A percentile compares a stretch with the other conserved stretches of the same genome.
phyloP scores from a whole-genome alignment of 1,140 invertebrate species.

The Platyscapa corneri region DNA sequence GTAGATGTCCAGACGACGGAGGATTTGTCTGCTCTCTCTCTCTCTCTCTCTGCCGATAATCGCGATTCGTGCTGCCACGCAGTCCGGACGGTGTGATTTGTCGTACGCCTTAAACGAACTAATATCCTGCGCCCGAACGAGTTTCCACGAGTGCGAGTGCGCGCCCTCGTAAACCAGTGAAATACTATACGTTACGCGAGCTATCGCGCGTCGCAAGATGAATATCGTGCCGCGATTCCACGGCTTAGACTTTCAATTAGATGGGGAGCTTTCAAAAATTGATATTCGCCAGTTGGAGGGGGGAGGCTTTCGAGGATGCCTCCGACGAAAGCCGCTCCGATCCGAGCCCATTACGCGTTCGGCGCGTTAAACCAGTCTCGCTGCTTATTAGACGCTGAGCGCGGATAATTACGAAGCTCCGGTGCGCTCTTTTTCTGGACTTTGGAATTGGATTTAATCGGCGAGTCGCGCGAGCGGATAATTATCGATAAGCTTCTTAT shows the following conservation, averaged over 20 bases:
- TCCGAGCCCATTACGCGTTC: no score
- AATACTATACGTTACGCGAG: constrained; percentile 23
- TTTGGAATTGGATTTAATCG: no score
- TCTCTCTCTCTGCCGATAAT: neutral
- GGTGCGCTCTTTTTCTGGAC: no score
- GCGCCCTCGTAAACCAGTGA: constrained; percentile 19
- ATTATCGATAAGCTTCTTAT: no score
- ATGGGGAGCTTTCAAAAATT: constrained; percentile 9
- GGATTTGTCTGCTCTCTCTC: constrained; percentile 10
- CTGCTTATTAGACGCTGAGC: no score
- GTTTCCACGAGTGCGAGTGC: neutral
- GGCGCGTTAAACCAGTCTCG: no score
- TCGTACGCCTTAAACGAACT: constrained; percentile 39
- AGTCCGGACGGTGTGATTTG: constrained; percentile 23
- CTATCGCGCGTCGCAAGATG: constrained; percentile 31
- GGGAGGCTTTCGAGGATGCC: neutral
- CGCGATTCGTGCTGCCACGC: neutral
- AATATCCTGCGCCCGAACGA: constrained; percentile 39
- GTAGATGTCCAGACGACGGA: constrained; percentile 36
- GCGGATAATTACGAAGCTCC: no score
- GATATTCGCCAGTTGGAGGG: neutral
- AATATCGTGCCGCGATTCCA: neutral
- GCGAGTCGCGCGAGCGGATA: no score
- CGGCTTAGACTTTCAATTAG: constrained; percentile 21
- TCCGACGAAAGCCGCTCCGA: neutral